Percentiles rank a stretch among this genome's conserved stretches.
phyloP scores from a whole-genome alignment of 2,888 invertebrate species.

The Coenonympha arcania region DNA sequence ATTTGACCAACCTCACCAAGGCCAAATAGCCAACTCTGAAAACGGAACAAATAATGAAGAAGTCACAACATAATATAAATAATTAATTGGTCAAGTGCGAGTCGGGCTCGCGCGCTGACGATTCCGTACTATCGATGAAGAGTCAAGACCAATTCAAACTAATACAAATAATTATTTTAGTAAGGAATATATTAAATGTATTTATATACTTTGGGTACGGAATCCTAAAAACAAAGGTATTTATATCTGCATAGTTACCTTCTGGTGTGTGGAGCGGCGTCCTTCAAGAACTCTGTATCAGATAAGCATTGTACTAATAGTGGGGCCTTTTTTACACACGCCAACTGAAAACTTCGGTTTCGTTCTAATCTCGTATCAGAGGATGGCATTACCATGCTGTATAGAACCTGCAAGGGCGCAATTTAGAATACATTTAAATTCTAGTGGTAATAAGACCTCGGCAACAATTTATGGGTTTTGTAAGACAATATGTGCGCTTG shows the following conservation, averaged over 20 bases:
- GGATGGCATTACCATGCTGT: constrained; percentile 94
- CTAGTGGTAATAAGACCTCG: no score
- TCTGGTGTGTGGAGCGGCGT: constrained; percentile 63
- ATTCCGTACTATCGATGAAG: no score
- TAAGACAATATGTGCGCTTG: no score
- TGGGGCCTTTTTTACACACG: constrained; percentile 75
- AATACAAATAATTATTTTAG: no score
- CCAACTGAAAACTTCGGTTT: constrained; percentile 72
- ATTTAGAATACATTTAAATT: not conserved
- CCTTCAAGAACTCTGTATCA: constrained; percentile 65
- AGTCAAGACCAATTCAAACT: no score
- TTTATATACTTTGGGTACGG: no score
- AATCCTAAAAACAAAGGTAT: no score
- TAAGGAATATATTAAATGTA: no score
- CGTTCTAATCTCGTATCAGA: constrained; percentile 84
- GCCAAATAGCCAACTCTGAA: constrained; percentile 88
- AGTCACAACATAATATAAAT: not conserved
- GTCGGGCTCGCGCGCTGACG: no score
- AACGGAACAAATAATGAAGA: constrained; percentile 29
- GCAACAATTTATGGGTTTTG: not conserved
- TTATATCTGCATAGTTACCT: no score
- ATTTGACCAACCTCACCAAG: constrained; percentile 89
- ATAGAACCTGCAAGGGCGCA: constrained; percentile 76
- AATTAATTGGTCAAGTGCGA: no score
- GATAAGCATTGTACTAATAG: constrained; percentile 65